Conservation (phyloP, 2,888 invertebrate species). For the Spodoptera exigua region DNA sequence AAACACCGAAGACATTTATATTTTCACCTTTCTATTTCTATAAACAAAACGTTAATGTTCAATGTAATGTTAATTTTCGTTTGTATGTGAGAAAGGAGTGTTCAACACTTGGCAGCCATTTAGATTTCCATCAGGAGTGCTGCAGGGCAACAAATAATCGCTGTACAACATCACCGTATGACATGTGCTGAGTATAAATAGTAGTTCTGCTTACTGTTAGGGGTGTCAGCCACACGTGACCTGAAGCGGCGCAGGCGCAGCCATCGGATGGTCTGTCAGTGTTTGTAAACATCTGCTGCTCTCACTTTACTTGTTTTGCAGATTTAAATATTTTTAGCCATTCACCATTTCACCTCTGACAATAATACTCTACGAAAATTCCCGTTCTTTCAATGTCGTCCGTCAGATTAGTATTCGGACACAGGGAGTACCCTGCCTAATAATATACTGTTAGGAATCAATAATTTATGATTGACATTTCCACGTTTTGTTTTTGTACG, state of each 20-base stretch:
- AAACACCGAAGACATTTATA: no score
- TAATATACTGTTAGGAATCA: no score
- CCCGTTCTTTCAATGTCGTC: neutral
- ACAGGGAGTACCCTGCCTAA: neutral
- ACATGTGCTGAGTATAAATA: slow-evolving; percentile 68
- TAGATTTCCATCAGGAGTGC: slow-evolving; percentile 16
- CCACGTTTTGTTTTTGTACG: neutral
- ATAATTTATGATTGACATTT: slow-evolving; percentile 2
- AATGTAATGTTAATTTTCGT: neutral
- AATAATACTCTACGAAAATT: neutral
- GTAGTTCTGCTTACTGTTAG: slow-evolving; percentile 75
- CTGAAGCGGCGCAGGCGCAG: slow-evolving; percentile 73
- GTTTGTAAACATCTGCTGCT: slow-evolving; percentile 68
- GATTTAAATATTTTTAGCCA: slow-evolving; percentile 42
- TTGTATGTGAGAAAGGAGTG: slow-evolving; percentile 1
- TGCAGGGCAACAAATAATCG: slow-evolving; percentile 54
- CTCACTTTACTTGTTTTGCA: slow-evolving; percentile 44
- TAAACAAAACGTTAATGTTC: neutral
- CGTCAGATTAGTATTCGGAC: neutral
- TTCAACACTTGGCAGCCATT: slow-evolving; percentile 29
- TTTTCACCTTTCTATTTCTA: neutral
- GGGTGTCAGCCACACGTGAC: slow-evolving; percentile 62
- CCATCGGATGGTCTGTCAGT: slow-evolving; percentile 50
- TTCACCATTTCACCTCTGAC: slow-evolving; percentile 12
- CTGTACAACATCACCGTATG: slow-evolving; percentile 66